phyloP scores from a whole-genome alignment of 2,113 vertebrate species.

The Salminus brasiliensis region DNA sequence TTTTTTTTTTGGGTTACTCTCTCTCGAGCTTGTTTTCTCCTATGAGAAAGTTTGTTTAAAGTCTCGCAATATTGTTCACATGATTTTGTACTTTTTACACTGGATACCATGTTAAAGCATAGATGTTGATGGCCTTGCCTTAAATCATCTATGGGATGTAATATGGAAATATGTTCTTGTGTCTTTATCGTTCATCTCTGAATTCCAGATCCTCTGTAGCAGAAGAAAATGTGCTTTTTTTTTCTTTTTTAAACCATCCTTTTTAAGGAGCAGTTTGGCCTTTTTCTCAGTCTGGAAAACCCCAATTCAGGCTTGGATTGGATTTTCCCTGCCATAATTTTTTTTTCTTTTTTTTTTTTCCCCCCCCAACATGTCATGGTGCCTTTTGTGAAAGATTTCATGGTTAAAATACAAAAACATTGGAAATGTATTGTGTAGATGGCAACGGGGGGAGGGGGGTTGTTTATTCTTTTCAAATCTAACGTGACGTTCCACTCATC shows the following conservation, averaged over 20 bases:
- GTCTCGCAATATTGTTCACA: constrained; percentile 34
- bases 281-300: neutral
- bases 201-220: constrained; percentile 17
- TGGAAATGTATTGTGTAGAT: constrained; percentile 38
- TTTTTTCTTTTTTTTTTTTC: too few species aligned
- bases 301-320: constrained; percentile 2
- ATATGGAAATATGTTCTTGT: constrained; percentile 16
- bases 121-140: constrained; percentile 39
- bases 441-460: neutral
- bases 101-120: constrained; percentile 52
- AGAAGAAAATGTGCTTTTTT: constrained; percentile 1
- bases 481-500: constrained; percentile 23
- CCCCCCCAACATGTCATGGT: constrained; percentile 65
- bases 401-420: constrained; percentile 45
- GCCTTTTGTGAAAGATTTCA: constrained; percentile 68
- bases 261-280: constrained; percentile 3
- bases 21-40: neutral
- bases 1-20: too few species aligned
- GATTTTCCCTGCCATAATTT: constrained; percentile 43
- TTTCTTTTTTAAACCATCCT: neutral
- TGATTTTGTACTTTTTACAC: constrained; percentile 52
- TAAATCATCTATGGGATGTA: constrained; percentile 31
- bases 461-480: constrained; percentile 35
- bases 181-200: constrained; percentile 31
- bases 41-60: neutral